phyloP scores from a whole-genome alignment of 2,888 invertebrate genomes.

The Pogonocherus hispidulus region DNA sequence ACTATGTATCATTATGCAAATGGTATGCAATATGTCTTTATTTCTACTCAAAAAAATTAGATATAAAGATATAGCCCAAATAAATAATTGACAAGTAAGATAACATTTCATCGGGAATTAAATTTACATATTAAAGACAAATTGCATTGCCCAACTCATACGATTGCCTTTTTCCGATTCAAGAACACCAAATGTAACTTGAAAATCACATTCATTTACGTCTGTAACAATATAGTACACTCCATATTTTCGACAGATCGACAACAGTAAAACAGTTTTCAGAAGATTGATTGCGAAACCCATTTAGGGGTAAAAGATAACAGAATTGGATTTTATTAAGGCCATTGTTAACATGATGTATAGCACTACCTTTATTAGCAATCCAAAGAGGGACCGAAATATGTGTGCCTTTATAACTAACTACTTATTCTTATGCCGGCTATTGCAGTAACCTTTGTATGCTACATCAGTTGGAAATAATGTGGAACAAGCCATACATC shows the following conservation, averaged over 20 bases:
- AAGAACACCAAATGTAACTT: not conserved
- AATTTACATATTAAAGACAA: too few species aligned
- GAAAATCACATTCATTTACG: not conserved
- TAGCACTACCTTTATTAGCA: not conserved
- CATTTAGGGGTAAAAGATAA: not conserved
- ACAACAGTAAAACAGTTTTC: not conserved
- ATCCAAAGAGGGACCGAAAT: not conserved
- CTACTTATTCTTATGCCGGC: too few species aligned
- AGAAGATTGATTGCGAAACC: not conserved
- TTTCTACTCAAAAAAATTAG: too few species aligned
- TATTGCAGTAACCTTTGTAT: too few species aligned
- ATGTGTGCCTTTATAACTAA: not conserved
- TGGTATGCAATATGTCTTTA: too few species aligned
- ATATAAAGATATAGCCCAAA: too few species aligned
- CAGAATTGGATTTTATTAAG: slow-evolving; percentile 4
- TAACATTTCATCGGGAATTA: too few species aligned
- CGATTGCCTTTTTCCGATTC: not conserved
- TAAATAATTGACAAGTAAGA: too few species aligned
- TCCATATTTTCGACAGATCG: not conserved
- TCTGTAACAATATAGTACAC: not conserved
- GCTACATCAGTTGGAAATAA: too few species aligned
- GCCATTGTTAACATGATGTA: slow-evolving; percentile 3
- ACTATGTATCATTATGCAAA: too few species aligned
- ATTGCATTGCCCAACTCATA: not conserved
- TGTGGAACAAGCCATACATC: too few species aligned